phyloP scores from a whole-genome alignment of 2,888 invertebrate species.

The Taenaris catops region DNA sequence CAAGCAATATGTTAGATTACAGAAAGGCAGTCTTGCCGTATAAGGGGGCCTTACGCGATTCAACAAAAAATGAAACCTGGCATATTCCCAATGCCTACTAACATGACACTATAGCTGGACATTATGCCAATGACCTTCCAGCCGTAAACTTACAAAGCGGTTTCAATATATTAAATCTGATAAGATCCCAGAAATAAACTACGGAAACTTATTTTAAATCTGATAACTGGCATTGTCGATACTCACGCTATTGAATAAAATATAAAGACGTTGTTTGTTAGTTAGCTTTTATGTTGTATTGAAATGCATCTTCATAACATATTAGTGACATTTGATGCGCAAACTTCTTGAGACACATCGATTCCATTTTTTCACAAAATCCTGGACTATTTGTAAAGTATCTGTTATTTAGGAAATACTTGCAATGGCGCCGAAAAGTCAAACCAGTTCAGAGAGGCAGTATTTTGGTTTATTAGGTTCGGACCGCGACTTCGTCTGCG shows the following conservation, averaged over 20 bases:
- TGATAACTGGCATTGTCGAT: conserved; percentile 14
- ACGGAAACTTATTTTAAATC: conserved; percentile 14
- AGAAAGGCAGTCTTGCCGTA: conserved; percentile 23
- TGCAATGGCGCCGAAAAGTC: too few species aligned
- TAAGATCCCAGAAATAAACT: conserved; percentile 18
- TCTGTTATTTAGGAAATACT: too few species aligned
- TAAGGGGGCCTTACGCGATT: conserved; percentile 19
- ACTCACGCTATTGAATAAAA: conserved; percentile 1
- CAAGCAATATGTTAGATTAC: conserved; percentile 19
- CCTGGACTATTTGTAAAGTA: too few species aligned
- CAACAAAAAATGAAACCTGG: conserved; percentile 24
- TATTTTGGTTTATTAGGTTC: too few species aligned
- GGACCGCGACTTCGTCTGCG: too few species aligned
- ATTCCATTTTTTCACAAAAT: too few species aligned
- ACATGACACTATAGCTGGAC: conserved; percentile 16
- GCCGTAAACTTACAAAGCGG: conserved; percentile 12
- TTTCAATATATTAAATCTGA: conserved; percentile 19
- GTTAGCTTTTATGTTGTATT: too few species aligned
- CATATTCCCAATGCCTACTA: conserved; percentile 23
- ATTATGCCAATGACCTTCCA: conserved; percentile 23
- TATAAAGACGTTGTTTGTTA: conserved; percentile 3
- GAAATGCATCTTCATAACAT: too few species aligned
- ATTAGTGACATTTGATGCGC: too few species aligned
- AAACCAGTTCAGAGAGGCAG: too few species aligned
- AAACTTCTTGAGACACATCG: too few species aligned